Conservation (phyloP, 2,797 vertebrate genomes). For the Chanos chanos region DNA sequence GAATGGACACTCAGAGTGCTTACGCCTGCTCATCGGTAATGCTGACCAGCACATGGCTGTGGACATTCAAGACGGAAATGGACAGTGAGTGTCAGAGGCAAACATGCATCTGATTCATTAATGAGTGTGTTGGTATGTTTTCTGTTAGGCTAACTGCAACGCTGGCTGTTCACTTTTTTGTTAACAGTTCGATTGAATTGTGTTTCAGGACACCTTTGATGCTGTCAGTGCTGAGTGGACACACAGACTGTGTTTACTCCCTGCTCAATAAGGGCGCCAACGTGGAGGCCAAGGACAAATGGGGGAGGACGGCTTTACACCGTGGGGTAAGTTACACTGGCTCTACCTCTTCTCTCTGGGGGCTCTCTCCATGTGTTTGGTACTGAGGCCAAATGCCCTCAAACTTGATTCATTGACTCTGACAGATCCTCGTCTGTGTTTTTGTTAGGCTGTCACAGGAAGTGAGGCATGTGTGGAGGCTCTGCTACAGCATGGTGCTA, state of each 20-base stretch:
- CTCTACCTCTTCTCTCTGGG: too few species aligned
- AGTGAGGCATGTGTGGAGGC: constrained; percentile 92
- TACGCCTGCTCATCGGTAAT: constrained; percentile 87
- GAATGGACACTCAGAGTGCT: constrained; percentile 91
- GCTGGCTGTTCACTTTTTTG: neutral
- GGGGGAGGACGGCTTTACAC: constrained; percentile 91
- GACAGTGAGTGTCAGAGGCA: constrained; percentile 81
- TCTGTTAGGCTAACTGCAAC: neutral
- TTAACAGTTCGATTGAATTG: constrained; percentile 13
- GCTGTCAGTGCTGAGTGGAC: constrained; percentile 91
- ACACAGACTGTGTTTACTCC: constrained; percentile 89
- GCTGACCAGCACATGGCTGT: constrained; percentile 83
- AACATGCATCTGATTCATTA: neutral
- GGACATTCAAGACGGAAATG: constrained; percentile 85
- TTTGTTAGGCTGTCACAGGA: constrained; percentile 83
- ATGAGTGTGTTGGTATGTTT: neutral
- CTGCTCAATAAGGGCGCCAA: constrained; percentile 90
- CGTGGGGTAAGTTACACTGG: constrained; percentile 77
- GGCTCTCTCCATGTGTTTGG: too few species aligned
- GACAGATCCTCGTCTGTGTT: too few species aligned
- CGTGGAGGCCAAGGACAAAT: constrained; percentile 88
- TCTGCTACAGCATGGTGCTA: constrained; percentile 85
- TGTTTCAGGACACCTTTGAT: constrained; percentile 86
- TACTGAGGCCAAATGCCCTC: too few species aligned
- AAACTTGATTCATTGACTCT: too few species aligned